Base-by-base conservation (phyloP, 1,140 invertebrate genomes). In the Scylla paramamosain region DNA sequence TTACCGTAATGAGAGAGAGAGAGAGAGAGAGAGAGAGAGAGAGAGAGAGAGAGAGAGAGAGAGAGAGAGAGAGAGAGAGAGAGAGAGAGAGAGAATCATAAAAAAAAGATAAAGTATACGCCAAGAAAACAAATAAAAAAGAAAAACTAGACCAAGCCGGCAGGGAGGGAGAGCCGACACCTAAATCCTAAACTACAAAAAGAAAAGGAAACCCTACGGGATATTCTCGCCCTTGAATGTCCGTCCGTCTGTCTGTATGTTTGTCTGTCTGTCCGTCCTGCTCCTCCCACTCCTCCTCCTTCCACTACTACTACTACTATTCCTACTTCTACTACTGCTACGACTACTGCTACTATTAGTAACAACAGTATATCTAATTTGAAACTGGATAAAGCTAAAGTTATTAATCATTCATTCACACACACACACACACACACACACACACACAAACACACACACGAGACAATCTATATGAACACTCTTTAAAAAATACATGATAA, bases 21-120 rank as follows among this genome's bases (percentile, higher is more conserved):
- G 86, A 88, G 86, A 88, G 86, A 88, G 86, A 88, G 86, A 88
- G 86, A 88, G 86, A 88, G 86, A 88, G 86, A 88, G 86, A 88
- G 86, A 88, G 86, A 88, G 86, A 88, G 86, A 88, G 86, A 88
- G 86, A 88, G 86, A 88, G 86, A 88, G 86, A 88, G 86, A 88
- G 86, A 88, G 86, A 88, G 28, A 88, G 86, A 88, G 86, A 88
- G 28, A 88, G 86, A 88, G 86, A 88, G 4, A 88, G 31, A 88
- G 83, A 86, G 83, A 86, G 83, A 86, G 83, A 16, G 83, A 16
- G n/a, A 84, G 6, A 8, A 4, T 84, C n/a, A 28, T 84, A 14
- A 77, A 77, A 12, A 77, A n/a, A n/a, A 39, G 6, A 39, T 39
- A 39, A 39, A 39, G 39, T 39, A 39, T 6, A 39, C 39, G 39